These are phyloP conservation scores for Trissonchulus latispiculum DNA, from an alignment of 2,888 invertebrate genomes.

Conservation along the genomic window DNA sequence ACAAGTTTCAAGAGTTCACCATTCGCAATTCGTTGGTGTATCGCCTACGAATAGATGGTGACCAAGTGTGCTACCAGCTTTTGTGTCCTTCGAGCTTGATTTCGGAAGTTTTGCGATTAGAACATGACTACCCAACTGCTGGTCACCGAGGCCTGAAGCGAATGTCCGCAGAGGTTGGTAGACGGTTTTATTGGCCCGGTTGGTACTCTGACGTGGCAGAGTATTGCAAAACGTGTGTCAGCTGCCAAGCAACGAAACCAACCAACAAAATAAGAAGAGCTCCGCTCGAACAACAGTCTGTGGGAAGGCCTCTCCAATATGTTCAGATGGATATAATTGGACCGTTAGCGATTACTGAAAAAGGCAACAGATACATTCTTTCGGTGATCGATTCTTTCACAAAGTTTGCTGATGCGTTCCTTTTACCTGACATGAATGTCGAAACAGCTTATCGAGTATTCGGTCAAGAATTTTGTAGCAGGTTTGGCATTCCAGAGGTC, in stretches of 20 bases:
- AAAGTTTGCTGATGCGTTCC: neutral
- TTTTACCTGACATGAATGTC: neutral
- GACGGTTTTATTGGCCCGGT: neutral
- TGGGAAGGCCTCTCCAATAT: neutral
- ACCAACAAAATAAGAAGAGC: neutral
- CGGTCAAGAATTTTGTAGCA: neutral
- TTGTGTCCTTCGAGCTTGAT: neutral
- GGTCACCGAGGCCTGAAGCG: neutral
- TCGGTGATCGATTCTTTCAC: neutral
- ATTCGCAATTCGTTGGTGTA: neutral
- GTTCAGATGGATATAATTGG: neutral
- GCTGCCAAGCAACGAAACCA: neutral
- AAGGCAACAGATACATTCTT: neutral
- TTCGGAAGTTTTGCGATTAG: neutral
- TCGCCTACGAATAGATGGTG: neutral
- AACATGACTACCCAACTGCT: neutral
- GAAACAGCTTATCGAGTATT: neutral
- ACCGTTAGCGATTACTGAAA: neutral
- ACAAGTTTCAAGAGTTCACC: neutral
- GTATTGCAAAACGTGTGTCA: neutral
- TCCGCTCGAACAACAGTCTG: neutral
- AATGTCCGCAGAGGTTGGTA: neutral
- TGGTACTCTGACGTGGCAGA: neutral
- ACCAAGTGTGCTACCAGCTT: neutral
- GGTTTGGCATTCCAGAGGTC: neutral